These are phyloP conservation scores for human DNA, from an alignment of 2,113 vertebrate genomes.

Conservation along the genomic window DNA sequence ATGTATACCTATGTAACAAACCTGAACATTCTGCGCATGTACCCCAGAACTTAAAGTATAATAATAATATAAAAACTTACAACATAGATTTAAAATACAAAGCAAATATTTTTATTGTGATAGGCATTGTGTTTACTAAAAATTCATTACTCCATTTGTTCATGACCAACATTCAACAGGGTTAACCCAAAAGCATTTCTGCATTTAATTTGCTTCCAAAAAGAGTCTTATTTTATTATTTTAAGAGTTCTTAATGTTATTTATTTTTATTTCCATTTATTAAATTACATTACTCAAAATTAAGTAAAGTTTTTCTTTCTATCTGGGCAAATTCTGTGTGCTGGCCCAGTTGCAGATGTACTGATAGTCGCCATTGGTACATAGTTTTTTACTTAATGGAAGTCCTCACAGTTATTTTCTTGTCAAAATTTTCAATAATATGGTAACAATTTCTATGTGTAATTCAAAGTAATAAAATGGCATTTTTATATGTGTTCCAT, in stretches of 20 bases:
- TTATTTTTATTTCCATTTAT: not conserved
- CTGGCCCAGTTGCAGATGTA: not conserved
- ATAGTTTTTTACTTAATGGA: not conserved
- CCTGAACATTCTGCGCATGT: no score
- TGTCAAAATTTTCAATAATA: not conserved
- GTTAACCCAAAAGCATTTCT: not conserved
- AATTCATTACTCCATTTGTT: not conserved
- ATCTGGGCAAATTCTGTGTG: not conserved
- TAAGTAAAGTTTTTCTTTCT: not conserved
- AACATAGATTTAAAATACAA: constrained; percentile 1
- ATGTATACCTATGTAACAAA: no score
- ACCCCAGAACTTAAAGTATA: no score
- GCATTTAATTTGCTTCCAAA: not conserved
- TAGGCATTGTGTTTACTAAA: not conserved
- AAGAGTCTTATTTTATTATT: not conserved
- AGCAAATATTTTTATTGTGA: not conserved
- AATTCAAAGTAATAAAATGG: not conserved
- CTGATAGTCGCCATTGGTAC: not conserved
- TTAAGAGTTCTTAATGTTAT: not conserved
- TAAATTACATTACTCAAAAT: not conserved
- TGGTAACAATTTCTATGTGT: not conserved
- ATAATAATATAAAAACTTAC: not conserved
- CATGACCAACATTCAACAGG: not conserved
- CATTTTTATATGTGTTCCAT: not conserved
- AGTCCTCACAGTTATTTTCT: not conserved